phyloP scores from a whole-genome alignment of 2,888 invertebrate species.

The Epirrita christyi region DNA sequence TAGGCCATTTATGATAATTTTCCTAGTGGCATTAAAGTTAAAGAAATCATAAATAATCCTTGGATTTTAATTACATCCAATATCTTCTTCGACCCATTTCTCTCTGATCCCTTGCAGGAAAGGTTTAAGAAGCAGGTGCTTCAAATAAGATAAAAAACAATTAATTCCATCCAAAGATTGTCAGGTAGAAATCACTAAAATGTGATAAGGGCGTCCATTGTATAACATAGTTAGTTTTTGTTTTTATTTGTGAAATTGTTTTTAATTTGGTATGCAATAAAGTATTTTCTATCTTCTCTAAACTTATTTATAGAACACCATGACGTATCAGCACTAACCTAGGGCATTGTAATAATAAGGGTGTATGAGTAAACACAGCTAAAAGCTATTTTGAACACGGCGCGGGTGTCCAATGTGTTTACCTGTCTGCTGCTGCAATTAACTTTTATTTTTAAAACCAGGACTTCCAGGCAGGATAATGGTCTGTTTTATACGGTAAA shows the following conservation, averaged over 20 bases:
- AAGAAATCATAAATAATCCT: too few relatives aligned
- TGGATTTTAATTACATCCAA: neutral
- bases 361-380: slow-evolving; percentile 26
- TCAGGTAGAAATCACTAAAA: too few relatives aligned
- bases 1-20: too few relatives aligned
- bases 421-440: slow-evolving; percentile 61
- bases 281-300: too few relatives aligned
- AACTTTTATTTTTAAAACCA: slow-evolving; percentile 59
- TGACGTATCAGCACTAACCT: slow-evolving; percentile 1
- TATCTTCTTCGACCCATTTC: neutral
- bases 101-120: neutral
- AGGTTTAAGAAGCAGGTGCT: neutral
- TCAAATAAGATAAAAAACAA: too few relatives aligned
- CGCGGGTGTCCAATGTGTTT: slow-evolving; percentile 69
- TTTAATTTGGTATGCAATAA: too few relatives aligned
- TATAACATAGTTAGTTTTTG: too few relatives aligned
- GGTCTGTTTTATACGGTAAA: slow-evolving; percentile 10
- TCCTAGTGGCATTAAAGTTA: too few relatives aligned
- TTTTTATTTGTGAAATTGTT: too few relatives aligned
- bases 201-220: too few relatives aligned
- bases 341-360: slow-evolving; percentile 26
- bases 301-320: slow-evolving; percentile 2
- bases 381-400: slow-evolving; percentile 40
- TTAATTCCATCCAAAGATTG: too few relatives aligned
- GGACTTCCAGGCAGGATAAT: slow-evolving; percentile 22